A percentile compares a stretch with the other conserved stretches of the same genome.
Evolutionary conservation across 2,888 invertebrate species (phyloP).

Genomic region (Punctoribates punctum): DNA sequence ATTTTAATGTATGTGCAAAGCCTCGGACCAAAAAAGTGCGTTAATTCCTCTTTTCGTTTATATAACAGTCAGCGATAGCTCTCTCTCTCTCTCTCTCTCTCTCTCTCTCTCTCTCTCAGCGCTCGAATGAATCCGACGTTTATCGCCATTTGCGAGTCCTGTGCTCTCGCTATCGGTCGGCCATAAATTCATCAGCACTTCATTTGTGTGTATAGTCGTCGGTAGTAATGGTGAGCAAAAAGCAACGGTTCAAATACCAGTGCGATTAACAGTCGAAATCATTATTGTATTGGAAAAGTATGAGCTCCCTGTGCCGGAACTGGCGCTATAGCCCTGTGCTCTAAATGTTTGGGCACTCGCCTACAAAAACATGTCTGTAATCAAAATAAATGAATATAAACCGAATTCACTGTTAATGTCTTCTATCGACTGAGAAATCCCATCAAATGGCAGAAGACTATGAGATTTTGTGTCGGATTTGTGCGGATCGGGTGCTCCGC

Average conservation of each 20-base stretch:
- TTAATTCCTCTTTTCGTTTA: too few species aligned
- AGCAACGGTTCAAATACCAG: neutral
- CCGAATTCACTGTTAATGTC: neutral
- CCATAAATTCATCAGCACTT: slow-evolving; percentile 10
- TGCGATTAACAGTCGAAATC: neutral
- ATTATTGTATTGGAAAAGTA: too few species aligned
- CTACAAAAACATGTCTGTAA: neutral
- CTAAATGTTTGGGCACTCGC: too few species aligned
- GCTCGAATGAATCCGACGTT: neutral
- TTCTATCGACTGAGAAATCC: neutral
- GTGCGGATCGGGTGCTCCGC: neutral
- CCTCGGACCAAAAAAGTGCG: neutral
- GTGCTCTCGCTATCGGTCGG: neutral
- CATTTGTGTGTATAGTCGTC: neutral
- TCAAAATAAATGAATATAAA: slow-evolving; percentile 9
- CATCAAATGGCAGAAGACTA: neutral
- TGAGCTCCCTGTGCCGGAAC: neutral
- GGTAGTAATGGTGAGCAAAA: neutral
- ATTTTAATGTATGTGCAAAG: neutral
- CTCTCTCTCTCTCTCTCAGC: too few species aligned
- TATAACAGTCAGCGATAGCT: neutral
- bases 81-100: too few species aligned
- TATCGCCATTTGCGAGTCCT: neutral
- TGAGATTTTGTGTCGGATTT: neutral
- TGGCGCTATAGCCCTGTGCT: neutral